phyloP scores from a whole-genome alignment of 2,113 vertebrate species.

The Cichladusa arquata region DNA sequence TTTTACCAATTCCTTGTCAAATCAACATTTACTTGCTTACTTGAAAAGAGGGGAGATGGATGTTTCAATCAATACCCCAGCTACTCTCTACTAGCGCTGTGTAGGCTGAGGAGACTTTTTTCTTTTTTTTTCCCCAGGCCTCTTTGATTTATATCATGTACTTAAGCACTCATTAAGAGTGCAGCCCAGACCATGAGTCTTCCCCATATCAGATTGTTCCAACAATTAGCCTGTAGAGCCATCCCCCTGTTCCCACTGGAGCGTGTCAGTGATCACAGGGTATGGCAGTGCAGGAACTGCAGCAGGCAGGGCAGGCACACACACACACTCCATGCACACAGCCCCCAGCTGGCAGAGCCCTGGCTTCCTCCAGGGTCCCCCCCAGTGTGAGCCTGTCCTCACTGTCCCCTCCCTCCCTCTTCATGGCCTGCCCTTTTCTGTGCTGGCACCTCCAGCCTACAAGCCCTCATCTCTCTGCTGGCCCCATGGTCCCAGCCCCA shows the following conservation, averaged over 20 bases:
- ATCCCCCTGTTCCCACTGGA: not conserved
- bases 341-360: not conserved
- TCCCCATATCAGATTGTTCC: not conserved
- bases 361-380: not conserved
- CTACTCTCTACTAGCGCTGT: not conserved
- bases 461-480: accelerated
- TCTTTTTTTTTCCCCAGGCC: not conserved
- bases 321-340: accelerated
- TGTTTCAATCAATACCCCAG: not conserved
- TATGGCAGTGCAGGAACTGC: not conserved
- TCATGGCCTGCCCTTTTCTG: accelerated
- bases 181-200: not conserved
- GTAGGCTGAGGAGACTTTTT: not conserved
- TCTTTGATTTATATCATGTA: not conserved
- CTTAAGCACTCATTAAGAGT: not conserved
- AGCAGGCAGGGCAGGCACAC: accelerated
- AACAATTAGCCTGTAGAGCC: not conserved
- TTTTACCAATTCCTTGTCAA: not conserved
- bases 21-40: not conserved
- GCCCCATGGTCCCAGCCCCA: accelerated
- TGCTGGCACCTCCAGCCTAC: not conserved
- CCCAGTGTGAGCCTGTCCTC: accelerated
- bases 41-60: not conserved
- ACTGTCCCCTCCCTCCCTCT: accelerated
- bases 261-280: not conserved